Evolutionary conservation across 1,140 invertebrate genomes (phyloP).

Genomic region (Calephelis nemesis): DNA sequence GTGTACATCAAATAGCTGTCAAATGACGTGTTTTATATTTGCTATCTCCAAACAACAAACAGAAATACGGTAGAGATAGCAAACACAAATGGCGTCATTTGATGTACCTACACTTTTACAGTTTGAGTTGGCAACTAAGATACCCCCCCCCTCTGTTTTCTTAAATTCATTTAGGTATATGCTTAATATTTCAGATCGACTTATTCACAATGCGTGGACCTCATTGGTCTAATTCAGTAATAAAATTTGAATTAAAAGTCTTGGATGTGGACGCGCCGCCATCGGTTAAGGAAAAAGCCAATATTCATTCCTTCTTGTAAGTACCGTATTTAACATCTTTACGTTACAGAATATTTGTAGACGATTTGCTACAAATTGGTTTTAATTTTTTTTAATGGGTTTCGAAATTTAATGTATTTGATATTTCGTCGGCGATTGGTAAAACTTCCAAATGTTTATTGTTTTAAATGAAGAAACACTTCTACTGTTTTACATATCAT

Average conservation of each 20-base stretch:
- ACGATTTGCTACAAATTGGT: background rate
- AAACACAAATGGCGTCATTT: too few species aligned
- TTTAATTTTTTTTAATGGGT: background rate
- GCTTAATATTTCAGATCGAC: slow-evolving; percentile 76
- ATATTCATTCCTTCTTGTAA: slow-evolving; percentile 84
- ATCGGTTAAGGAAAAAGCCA: slow-evolving; percentile 80
- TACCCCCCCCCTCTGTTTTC: background rate
- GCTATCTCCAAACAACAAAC: too few species aligned
- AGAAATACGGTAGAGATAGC: too few species aligned
- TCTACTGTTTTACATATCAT: too few species aligned
- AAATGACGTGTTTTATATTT: too few species aligned
- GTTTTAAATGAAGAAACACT: too few species aligned
- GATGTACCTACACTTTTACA: background rate
- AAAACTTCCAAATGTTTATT: too few species aligned
- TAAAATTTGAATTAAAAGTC: slow-evolving; percentile 87
- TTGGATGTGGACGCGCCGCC: slow-evolving; percentile 82
- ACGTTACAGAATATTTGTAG: too few species aligned
- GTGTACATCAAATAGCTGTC: too few species aligned
- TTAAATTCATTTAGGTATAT: slow-evolving; percentile 15
- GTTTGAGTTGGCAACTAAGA: background rate
- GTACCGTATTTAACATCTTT: slow-evolving; percentile 32
- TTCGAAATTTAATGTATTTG: slow-evolving; percentile 6
- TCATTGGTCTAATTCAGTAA: slow-evolving; percentile 82
- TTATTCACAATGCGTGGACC: slow-evolving; percentile 94
- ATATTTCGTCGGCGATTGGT: too few species aligned